Evolutionary conservation across 2,113 vertebrate genomes (phyloP), one percentile per base, ranked within the genome.

Genomic region (Phylloscopus whistleri): DNA sequence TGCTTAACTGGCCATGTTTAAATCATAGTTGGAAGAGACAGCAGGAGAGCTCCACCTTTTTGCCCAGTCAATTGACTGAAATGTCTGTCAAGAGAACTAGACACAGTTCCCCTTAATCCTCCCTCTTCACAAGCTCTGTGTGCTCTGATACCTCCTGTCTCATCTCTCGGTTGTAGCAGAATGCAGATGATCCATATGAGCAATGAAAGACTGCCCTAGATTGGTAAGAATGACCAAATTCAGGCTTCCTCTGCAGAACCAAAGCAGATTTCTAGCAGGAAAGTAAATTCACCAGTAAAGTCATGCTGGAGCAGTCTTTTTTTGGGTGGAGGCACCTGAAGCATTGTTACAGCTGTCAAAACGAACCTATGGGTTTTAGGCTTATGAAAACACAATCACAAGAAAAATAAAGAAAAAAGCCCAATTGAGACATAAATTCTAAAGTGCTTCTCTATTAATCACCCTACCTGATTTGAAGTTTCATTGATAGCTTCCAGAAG

Each of bases 401-500:
- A 82, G 51, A 73, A 90, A 73, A 84, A 66, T 6, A 48, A 72
- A 66, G 4, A 44, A 37, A 51, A 48, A 72, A 21, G 24, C 14
- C 2, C 15, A 62, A 55, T 0, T 1, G 6, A 72, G 27, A 76
- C 11, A 70, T 27, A 70, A 68, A 73, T 56, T 53, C 69, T 26
- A 59, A 92, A 75, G 48, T 28, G 14, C 8, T 46, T 76, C 21
- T 64, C 12, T 68, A 28, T 69, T 68, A 87, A 48, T 44, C 80
- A 74, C 2, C 24, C 49, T 98, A 99, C 99, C 99, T 99, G 98
- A 97, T 97, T 97, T 48, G 97, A 98, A 23, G 99, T 98, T 95
- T 99, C 98, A 51, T 87, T 98, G 95, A 99, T 99, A 88, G 98
- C 97, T 97, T 99, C 98, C 56, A 99, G 91, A 87, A 99, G 98